Percentiles rank a stretch among this genome's conserved stretches.
Evolutionary conservation across 2,113 vertebrate species (phyloP).

Genomic region (Tautogolabrus adspersus): DNA sequence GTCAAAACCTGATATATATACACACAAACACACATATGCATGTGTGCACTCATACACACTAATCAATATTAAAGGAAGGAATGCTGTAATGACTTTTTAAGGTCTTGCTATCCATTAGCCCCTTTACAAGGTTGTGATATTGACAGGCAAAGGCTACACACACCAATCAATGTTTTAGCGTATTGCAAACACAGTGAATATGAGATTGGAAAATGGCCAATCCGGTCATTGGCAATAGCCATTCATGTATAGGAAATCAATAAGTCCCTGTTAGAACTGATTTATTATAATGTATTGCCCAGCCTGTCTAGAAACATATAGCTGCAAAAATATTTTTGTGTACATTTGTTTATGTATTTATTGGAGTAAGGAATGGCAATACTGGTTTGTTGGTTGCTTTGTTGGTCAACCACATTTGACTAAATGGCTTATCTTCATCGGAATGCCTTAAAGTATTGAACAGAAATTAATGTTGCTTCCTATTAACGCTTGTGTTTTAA

Average conservation of each 20-base stretch:
- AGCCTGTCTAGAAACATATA: conserved; percentile 5
- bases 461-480: too few relatives aligned
- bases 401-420: too few relatives aligned
- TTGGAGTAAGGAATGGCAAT: neutral
- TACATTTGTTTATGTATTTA: neutral
- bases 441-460: too few relatives aligned
- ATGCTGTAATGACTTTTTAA: conserved; percentile 79
- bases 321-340: neutral
- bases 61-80: conserved; percentile 71
- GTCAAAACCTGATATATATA: conserved; percentile 7
- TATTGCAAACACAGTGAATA: conserved; percentile 66
- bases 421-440: too few relatives aligned
- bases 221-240: conserved; percentile 51
- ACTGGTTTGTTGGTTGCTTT: too few relatives aligned
- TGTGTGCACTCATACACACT: conserved; percentile 23
- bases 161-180: conserved; percentile 63
- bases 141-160: conserved; percentile 69
- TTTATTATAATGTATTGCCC: conserved; percentile 44
- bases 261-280: conserved; percentile 41
- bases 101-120: conserved; percentile 69
- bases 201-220: conserved; percentile 65
- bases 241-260: conserved; percentile 69
- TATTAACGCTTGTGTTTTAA: too few relatives aligned
- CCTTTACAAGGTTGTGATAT: conserved; percentile 75
- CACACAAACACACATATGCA: conserved; percentile 27